These are phyloP conservation scores for Resseliella maxima DNA, from an alignment of 2,888 invertebrate species.

Conservation along the genomic window DNA sequence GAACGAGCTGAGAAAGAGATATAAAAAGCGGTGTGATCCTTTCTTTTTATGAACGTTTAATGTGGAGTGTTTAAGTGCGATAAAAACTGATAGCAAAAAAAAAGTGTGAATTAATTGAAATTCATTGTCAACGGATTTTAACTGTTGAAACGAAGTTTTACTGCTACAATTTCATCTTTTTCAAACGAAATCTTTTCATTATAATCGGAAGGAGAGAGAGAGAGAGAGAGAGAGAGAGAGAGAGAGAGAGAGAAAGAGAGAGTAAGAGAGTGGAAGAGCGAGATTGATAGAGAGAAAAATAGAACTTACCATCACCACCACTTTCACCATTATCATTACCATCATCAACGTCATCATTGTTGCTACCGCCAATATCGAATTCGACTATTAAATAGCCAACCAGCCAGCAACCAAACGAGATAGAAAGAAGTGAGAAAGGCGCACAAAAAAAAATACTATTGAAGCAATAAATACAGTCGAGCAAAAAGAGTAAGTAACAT, in stretches of 20 bases:
- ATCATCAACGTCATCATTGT: neutral
- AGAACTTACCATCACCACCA: neutral
- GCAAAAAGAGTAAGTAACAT: constrained; percentile 21
- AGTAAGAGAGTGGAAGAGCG: too few relatives aligned
- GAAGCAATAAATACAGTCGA: neutral
- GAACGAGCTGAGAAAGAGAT: neutral
- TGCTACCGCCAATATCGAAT: neutral
- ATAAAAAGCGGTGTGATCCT: constrained; percentile 41
- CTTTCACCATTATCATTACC: neutral
- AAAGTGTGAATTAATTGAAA: constrained; percentile 54
- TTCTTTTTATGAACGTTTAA: constrained; percentile 51
- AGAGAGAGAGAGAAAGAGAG: neutral
- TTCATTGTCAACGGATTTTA: constrained; percentile 39
- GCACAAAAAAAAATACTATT: too few relatives aligned
- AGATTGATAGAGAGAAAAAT: too few relatives aligned
- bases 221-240: neutral
- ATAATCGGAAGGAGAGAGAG: neutral
- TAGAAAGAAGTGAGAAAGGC: too few relatives aligned
- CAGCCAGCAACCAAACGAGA: too few relatives aligned
- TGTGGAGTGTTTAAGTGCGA: constrained; percentile 51
- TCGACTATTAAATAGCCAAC: neutral
- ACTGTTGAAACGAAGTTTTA: constrained; percentile 5
- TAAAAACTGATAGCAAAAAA: constrained; percentile 53
- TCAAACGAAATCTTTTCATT: neutral
- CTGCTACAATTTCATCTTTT: constrained; percentile 31